A percentile compares a stretch with the other conserved stretches of the same genome.
Conservation (phyloP, 2,888 invertebrate genomes). For the Scrobipalpa atriplicella region DNA sequence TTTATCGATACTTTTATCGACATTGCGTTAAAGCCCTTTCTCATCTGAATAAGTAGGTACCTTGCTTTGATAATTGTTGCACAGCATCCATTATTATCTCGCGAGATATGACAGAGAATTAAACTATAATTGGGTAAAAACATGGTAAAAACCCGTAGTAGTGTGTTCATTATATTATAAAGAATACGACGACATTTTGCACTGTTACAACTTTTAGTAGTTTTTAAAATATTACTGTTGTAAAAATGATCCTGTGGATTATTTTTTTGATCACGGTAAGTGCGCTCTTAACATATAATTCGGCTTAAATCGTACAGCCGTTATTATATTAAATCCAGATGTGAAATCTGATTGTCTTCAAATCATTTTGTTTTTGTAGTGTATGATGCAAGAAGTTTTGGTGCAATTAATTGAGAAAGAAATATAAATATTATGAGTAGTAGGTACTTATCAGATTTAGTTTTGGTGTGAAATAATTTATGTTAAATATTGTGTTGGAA, state of each 20-base stretch:
- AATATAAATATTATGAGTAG: too few species aligned
- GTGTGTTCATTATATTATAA: neutral
- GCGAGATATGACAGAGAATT: conserved; percentile 6
- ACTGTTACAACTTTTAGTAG: neutral
- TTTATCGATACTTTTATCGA: neutral
- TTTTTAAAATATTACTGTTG: neutral
- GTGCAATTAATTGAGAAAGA: too few species aligned
- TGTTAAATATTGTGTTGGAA: too few species aligned
- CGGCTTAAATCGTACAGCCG: neutral
- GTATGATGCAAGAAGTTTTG: too few species aligned
- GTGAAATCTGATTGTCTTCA: too few species aligned
- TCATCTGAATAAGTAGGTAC: neutral
- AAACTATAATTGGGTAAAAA: neutral
- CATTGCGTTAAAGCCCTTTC: neutral
- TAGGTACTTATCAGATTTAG: too few species aligned
- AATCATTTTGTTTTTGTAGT: too few species aligned
- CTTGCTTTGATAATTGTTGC: conserved; percentile 4
- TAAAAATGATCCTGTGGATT: neutral
- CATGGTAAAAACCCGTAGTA: conserved; percentile 6
- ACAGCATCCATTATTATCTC: conserved; percentile 3
- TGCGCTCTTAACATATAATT: neutral
- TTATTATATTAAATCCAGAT: neutral
- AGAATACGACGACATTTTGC: neutral
- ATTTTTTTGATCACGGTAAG: neutral
- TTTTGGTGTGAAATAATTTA: too few species aligned